These are phyloP conservation scores for Augiades crinisus DNA, from an alignment of 2,888 invertebrate genomes.

Conservation along the genomic window DNA sequence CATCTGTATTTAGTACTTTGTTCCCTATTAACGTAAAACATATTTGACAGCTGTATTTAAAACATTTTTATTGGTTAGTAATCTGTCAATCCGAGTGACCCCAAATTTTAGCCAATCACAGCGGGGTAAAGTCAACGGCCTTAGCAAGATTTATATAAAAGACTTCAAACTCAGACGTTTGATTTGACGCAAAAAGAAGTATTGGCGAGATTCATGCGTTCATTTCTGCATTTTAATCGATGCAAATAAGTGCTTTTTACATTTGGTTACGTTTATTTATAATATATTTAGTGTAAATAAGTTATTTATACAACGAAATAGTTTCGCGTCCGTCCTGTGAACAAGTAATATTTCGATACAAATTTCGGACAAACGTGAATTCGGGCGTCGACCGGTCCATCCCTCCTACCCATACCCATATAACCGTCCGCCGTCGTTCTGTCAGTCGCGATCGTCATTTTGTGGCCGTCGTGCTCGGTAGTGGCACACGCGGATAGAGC, in stretches of 20 bases:
- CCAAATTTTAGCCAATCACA: slow-evolving; percentile 9
- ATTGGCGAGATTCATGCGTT: slow-evolving; percentile 22
- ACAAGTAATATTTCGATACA: slow-evolving; percentile 43
- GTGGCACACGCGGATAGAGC: slow-evolving; percentile 44
- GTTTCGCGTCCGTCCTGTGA: slow-evolving; percentile 28
- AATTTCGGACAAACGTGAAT: slow-evolving; percentile 63
- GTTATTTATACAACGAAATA: background rate
- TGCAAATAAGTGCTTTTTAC: slow-evolving; percentile 8
- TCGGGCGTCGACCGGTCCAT: slow-evolving; percentile 80
- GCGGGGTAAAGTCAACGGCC: background rate
- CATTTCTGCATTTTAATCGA: slow-evolving; percentile 25
- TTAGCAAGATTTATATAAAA: slow-evolving; percentile 5
- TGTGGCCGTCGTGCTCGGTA: slow-evolving; percentile 61
- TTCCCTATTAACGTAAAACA: background rate
- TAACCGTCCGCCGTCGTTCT: slow-evolving; percentile 54
- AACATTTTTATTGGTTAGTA: slow-evolving; percentile 4
- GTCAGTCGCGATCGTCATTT: slow-evolving; percentile 67
- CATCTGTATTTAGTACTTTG: background rate
- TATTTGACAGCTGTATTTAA: background rate
- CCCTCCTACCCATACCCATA: slow-evolving; percentile 71
- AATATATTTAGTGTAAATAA: slow-evolving; percentile 13
- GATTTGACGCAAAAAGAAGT: slow-evolving; percentile 24
- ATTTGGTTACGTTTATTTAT: slow-evolving; percentile 1
- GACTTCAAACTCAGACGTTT: slow-evolving; percentile 13
- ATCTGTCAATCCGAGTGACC: background rate